These are phyloP conservation scores for Rhamnusium bicolor DNA, from an alignment of 2,888 invertebrate species.

Conservation along the genomic window DNA sequence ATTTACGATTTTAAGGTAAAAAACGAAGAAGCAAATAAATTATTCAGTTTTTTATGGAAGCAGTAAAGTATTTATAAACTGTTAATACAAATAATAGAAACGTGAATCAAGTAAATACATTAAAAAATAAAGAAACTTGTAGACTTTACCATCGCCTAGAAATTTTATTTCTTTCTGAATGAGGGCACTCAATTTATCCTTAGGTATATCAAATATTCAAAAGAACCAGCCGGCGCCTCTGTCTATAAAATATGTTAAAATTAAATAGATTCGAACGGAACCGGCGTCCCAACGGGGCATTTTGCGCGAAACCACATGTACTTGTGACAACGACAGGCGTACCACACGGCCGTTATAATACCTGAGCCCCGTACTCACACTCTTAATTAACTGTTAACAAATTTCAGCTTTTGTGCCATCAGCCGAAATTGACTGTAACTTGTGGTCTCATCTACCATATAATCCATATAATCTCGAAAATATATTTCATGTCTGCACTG, in stretches of 20 bases:
- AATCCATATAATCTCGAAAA: no score
- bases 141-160: not conserved
- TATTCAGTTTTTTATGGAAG: no score
- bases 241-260: conserved; percentile 3
- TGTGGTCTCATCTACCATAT: no score
- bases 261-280: conserved; percentile 14
- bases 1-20: no score
- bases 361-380: conserved; percentile 12
- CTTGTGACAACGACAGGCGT: conserved; percentile 15
- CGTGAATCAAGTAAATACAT: not conserved
- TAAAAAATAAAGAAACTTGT: not conserved
- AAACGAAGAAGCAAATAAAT: no score
- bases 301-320: conserved; percentile 22
- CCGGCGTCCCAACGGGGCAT: conserved; percentile 14
- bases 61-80: not conserved
- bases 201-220: not conserved
- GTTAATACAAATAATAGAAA: not conserved
- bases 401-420: conserved; percentile 34
- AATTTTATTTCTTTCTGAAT: not conserved
- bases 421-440: conserved; percentile 32
- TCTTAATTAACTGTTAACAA: conserved; percentile 43
- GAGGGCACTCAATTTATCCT: not conserved
- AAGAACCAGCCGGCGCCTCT: not conserved
- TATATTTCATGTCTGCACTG: no score
- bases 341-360: conserved; percentile 13